Evolutionary conservation across 2,888 invertebrate genomes (phyloP), one percentile per base, ranked within the genome.

Genomic region (Andrena haemorrhoa): DNA sequence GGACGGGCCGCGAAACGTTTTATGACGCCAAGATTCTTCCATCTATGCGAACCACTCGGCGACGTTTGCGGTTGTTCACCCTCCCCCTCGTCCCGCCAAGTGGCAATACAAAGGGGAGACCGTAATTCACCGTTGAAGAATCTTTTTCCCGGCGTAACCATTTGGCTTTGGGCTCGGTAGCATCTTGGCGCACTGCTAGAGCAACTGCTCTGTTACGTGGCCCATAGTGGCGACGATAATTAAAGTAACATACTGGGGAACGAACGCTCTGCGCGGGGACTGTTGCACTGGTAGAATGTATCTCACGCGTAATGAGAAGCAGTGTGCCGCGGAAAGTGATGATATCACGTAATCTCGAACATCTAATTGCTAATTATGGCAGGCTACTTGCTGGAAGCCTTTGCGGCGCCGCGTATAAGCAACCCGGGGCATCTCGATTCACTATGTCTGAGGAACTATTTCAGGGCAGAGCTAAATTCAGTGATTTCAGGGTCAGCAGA

Each of bases 361-460:
- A 49, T 49, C 29, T 65, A 76, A 77, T 76, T 51, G 79, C 79
- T 79, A 79, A 79, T 76, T 79, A 71, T 56, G 77, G 71, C 41
- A 61, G 60, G 64, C 65, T 66, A 63, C 65, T 66, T 79, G 66
- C 33, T 71, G 53, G 51, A 66, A 61, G 41, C 26, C 61, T 47
- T 71, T 61, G 51, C n/a, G 31, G 53, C 26, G 12, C 12, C 23
- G 16, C 35, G 49, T 65, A 12, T 23, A 70, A 77, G 26, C 60
- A 47, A 61, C 47, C 26, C 51, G 3, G 23, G 49, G 49, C 35
- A 35, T 58, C 47, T 56, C 64, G 41, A 47, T 65, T 74, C 5
- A n/a, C 53, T 49, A 29, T 7, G 33, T 5, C 60, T n/a, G n/a
- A n/a, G 56, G 23, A 56, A 49, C 49, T 63, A 60, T 65, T 65